phyloP scores from a whole-genome alignment of 2,113 vertebrate species.

The Eupsittula cactorum region DNA sequence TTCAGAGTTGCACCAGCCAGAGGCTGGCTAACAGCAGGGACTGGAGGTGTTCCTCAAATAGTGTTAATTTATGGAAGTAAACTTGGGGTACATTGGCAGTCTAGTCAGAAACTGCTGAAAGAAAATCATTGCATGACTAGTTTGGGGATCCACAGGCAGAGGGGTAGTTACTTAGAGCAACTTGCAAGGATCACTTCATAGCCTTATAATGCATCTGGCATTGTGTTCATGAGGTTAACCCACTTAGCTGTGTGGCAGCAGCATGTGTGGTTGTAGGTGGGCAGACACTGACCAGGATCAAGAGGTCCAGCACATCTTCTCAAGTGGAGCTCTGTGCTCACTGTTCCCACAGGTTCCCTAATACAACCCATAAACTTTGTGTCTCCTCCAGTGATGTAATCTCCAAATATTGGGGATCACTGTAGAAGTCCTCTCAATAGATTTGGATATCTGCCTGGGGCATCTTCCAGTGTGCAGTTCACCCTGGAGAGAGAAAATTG shows the following conservation, averaged over 20 bases:
- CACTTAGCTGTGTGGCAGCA: rapidly evolving
- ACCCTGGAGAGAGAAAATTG: not conserved
- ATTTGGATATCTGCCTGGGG: not conserved
- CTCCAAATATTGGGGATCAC: not conserved
- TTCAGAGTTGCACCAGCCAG: not conserved
- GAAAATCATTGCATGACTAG: not conserved
- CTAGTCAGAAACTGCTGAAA: not conserved
- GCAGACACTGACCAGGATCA: not conserved
- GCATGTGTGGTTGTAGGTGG: not conserved
- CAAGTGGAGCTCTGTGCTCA: not conserved
- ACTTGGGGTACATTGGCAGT: too few relatives aligned
- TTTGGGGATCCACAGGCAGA: not conserved
- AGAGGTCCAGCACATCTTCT: not conserved
- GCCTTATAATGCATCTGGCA: not conserved
- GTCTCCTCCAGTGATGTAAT: not conserved
- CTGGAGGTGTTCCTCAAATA: not conserved
- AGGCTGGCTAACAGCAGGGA: not conserved
- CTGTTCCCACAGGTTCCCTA: not conserved
- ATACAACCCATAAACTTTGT: not conserved
- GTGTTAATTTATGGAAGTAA: not conserved
- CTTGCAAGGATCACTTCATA: not conserved
- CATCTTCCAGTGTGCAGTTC: not conserved
- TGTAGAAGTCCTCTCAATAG: not conserved
- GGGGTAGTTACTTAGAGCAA: not conserved
- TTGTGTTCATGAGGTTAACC: not conserved